phyloP scores from a whole-genome alignment of 2,888 invertebrate genomes.

The Sphinx pinastri region DNA sequence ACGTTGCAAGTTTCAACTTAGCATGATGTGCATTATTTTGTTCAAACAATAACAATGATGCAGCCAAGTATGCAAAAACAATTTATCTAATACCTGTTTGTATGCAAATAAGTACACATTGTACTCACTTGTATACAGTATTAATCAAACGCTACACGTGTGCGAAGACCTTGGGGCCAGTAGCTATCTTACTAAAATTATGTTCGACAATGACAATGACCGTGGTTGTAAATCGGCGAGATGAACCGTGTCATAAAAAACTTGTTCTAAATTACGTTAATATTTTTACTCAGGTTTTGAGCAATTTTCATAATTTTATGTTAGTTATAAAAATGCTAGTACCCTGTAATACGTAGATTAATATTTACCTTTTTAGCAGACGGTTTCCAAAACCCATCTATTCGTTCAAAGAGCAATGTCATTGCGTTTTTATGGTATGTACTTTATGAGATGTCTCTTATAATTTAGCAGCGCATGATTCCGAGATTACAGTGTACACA shows the following conservation, averaged over 20 bases:
- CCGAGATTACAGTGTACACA: too few relatives aligned
- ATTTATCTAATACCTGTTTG: constrained; percentile 26
- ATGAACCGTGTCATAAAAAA: constrained; percentile 15
- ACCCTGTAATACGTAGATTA: too few relatives aligned
- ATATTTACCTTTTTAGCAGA: too few relatives aligned
- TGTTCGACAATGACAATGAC: constrained; percentile 40
- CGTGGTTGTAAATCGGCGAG: constrained; percentile 36
- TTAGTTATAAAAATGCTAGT: too few relatives aligned
- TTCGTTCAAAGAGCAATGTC: too few relatives aligned
- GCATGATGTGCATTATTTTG: constrained; percentile 8
- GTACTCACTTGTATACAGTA: constrained; percentile 34
- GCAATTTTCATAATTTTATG: too few relatives aligned
- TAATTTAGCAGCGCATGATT: too few relatives aligned
- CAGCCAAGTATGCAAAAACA: constrained; percentile 25
- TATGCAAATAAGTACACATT: constrained; percentile 32
- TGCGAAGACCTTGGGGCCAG: constrained; percentile 38
- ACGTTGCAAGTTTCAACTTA: not conserved
- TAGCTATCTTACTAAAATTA: constrained; percentile 30
- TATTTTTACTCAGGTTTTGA: not conserved
- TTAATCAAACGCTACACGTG: constrained; percentile 43
- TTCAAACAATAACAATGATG: constrained; percentile 13
- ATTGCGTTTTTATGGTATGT: too few relatives aligned
- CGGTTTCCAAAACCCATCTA: too few relatives aligned
- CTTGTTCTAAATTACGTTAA: not conserved
- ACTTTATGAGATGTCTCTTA: too few relatives aligned